Conservation (phyloP, 35 echinoderm and acorn worm species). For the Lytechinus variegatus region DNA sequence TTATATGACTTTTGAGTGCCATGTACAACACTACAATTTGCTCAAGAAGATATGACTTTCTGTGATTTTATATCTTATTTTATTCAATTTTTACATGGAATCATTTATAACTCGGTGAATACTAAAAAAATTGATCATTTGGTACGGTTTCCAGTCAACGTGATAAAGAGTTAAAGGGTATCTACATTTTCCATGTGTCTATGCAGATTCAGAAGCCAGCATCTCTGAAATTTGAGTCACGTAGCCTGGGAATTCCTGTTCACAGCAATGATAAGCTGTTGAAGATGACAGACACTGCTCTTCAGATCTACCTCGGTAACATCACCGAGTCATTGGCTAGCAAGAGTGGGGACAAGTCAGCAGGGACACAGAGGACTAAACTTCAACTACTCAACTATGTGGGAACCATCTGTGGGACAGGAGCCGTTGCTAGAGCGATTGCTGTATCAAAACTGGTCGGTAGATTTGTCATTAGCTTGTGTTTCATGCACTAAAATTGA, state of each 20-base stretch:
- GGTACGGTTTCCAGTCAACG: not conserved
- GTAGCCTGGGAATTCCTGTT: conserved; percentile 66
- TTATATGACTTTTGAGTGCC: no score
- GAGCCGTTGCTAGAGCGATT: conserved; percentile 48
- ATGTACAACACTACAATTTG: no score
- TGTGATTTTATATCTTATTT: no score
- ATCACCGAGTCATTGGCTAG: conserved; percentile 65
- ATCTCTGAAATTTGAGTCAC: conserved; percentile 87
- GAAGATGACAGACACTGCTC: conserved; percentile 62
- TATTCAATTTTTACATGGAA: no score
- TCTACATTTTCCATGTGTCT: not conserved
- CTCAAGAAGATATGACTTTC: no score
- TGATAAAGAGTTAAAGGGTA: not conserved
- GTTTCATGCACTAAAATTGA: not conserved
- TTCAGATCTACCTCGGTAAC: conserved; percentile 62
- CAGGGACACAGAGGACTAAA: conserved; percentile 75
- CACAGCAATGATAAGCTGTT: conserved; percentile 74
- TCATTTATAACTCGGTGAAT: no score
- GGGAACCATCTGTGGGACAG: conserved; percentile 68
- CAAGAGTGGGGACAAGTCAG: conserved; percentile 88
- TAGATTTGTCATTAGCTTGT: not conserved
- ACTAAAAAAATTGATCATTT: no score
- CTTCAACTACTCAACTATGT: conserved; percentile 91
- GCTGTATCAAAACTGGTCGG: conserved; percentile 85
- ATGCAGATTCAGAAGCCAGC: conserved; percentile 90